phyloP scores from a whole-genome alignment of 2,888 invertebrate species.

The Parasteatoda lunata region DNA sequence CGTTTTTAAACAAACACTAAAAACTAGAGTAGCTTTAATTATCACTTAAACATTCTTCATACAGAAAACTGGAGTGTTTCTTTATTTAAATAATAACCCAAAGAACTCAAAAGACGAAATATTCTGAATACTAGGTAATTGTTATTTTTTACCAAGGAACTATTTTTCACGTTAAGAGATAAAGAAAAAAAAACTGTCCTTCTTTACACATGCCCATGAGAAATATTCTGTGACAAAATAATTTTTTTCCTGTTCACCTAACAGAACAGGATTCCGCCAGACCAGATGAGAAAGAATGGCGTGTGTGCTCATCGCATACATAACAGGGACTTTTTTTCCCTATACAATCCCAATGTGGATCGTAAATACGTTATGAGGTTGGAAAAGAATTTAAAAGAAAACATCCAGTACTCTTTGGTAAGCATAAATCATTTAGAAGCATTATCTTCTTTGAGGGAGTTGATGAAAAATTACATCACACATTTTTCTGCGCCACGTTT shows the following conservation, averaged over 20 bases:
- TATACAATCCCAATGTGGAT: constrained; percentile 3
- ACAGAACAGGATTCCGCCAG: constrained; percentile 11
- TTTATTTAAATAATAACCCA: not conserved
- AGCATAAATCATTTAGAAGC: constrained; percentile 54
- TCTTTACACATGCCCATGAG: constrained; percentile 11
- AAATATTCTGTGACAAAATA: constrained; percentile 26
- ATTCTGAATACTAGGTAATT: not conserved
- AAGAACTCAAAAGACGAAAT: not conserved
- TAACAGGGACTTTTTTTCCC: constrained; percentile 10
- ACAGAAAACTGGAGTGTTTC: not conserved
- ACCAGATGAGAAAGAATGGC: constrained; percentile 48
- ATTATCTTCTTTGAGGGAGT: constrained; percentile 28
- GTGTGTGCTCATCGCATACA: constrained; percentile 4
- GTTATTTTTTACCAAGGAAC: not conserved
- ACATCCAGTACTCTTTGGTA: constrained; percentile 16
- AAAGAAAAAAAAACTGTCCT: not conserved
- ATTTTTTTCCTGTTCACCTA: constrained; percentile 25
- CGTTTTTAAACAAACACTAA: too few species aligned
- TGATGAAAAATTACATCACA: constrained; percentile 32
- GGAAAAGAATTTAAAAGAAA: constrained; percentile 48
- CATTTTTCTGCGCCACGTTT: not conserved
- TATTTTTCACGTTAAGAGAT: not conserved
- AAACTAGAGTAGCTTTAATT: too few species aligned
- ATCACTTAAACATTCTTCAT: too few species aligned
- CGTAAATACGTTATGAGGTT: constrained; percentile 50